Base-by-base conservation (phyloP, 2,888 invertebrate genomes). In the Ischnura elegans region DNA sequence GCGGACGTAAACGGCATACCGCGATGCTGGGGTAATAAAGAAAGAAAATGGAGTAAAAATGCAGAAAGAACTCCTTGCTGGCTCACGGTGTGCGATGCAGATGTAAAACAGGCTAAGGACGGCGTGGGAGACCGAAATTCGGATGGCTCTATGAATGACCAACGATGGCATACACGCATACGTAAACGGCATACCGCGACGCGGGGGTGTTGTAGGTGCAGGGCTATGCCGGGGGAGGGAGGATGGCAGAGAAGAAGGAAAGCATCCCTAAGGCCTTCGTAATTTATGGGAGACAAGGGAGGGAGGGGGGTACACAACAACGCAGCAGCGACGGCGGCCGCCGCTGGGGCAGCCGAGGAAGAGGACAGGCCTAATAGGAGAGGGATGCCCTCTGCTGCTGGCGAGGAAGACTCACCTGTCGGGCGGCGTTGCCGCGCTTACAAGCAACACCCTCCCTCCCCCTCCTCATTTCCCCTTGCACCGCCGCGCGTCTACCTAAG, bases 281-380 rank as follows among this genome's bases (percentile, higher is more conserved):
- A 90, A 90, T 90, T 90, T 90, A 90, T 90, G 90, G 90, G 90
- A 90, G 61, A 90, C 90, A 90, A n/a, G 42, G 90, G 45, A 51
- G 51, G 43, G 61, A 61, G 61, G n/a, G 29, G 13, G 61, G 61
- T 61, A 61, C 61, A 51, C 19, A 21, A 16, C 61, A 61, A 16
- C 61, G 29, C n/a, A 13, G 6, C 47, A 51, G 55, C 87, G 55
- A 87, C 87, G 55, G 19, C 87, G 55, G 36, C 61, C n/a, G n/a
- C n/a, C 61, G n/a, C n/a, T n/a, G 61, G n/a, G 61, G 51, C n/a
- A n/a, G 55, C 55, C 47, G 42, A 55, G 36, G 90, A 90, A 61
- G 90, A 90, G 55, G 90, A 90, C 90, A 61, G 90, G 66, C 90
- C 90, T 90, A 90, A 90, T 90, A 90, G 90, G 90, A 90, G 55